These are phyloP conservation scores for Laticauda laticaudata DNA, from an alignment of 2,113 vertebrate species.

Conservation along the genomic window DNA sequence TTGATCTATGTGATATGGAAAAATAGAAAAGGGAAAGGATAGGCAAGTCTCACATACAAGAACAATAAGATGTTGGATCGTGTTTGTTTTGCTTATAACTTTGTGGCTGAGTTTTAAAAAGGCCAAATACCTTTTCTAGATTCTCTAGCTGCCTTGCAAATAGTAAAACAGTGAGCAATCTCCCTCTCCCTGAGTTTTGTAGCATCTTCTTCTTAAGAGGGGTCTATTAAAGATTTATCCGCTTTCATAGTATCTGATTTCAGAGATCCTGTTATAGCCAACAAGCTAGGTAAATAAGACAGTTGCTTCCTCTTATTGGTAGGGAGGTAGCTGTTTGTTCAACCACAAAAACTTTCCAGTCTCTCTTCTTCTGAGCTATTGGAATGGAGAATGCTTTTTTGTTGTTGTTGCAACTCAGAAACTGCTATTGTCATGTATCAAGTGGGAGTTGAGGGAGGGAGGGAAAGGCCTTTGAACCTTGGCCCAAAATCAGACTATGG, in stretches of 20 bases:
- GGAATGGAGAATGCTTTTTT: constrained; percentile 25
- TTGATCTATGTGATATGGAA: not conserved
- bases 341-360: constrained; percentile 48
- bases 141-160: not conserved
- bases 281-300: constrained; percentile 33
- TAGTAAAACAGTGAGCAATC: not conserved
- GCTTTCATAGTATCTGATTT: constrained; percentile 2
- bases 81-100: not conserved
- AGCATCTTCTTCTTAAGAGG: not conserved
- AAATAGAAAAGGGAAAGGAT: not conserved
- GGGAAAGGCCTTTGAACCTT: constrained; percentile 60
- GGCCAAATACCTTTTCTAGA: not conserved
- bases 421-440: constrained; percentile 57
- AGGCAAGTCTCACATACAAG: not conserved
- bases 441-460: not conserved
- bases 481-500: constrained; percentile 55
- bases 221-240: not conserved
- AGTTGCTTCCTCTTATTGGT: constrained; percentile 26
- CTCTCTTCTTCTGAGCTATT: constrained; percentile 12
- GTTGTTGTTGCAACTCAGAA: constrained; percentile 31
- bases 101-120: not conserved
- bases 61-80: not conserved
- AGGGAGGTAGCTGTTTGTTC: constrained; percentile 20
- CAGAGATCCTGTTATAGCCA: not conserved
- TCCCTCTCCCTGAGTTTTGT: not conserved